Percentiles rank a stretch among this genome's conserved stretches.
These are phyloP conservation scores for Ptiloglossa arizonensis DNA, from an alignment of 1,140 invertebrate species.

Conservation along the genomic window DNA sequence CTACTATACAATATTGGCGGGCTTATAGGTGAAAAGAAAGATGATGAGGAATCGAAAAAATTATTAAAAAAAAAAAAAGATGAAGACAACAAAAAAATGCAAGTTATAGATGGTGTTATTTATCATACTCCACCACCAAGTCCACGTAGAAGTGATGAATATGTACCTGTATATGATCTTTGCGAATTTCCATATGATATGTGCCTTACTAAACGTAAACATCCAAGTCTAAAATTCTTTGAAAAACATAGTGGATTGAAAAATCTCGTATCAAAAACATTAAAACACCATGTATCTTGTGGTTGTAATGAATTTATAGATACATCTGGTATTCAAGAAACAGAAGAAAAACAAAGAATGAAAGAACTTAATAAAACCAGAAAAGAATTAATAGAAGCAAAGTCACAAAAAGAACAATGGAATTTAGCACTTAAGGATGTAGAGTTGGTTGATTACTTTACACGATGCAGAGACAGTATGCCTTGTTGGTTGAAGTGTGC, in stretches of 20 bases:
- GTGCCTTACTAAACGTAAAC: constrained; percentile 39
- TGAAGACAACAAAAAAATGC: constrained; percentile 17
- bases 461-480: constrained; percentile 41
- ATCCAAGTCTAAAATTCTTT: constrained; percentile 36
- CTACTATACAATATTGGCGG: constrained; percentile 61
- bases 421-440: constrained; percentile 56
- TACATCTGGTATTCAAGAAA: constrained; percentile 1
- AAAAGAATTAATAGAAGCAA: constrained; percentile 21
- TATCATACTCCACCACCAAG: constrained; percentile 69
- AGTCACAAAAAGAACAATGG: constrained; percentile 54
- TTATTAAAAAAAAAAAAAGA: constrained; percentile 25
- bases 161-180: constrained; percentile 74
- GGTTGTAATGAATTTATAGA: constrained; percentile 32
- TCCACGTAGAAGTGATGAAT: constrained; percentile 70
- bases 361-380: constrained; percentile 15
- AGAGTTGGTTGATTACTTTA: constrained; percentile 61
- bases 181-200: constrained; percentile 63
- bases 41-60: neutral
- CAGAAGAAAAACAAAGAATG: neutral
- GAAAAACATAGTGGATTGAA: constrained; percentile 38
- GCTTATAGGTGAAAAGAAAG: constrained; percentile 20
- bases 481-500: constrained; percentile 63
- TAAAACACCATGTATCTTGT: constrained; percentile 19
- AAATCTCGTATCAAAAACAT: constrained; percentile 10
- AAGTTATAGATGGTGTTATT: constrained; percentile 65